These are phyloP conservation scores for Trichogramma dendrolimi DNA, from an alignment of 2,888 invertebrate genomes.

Conservation along the genomic window DNA sequence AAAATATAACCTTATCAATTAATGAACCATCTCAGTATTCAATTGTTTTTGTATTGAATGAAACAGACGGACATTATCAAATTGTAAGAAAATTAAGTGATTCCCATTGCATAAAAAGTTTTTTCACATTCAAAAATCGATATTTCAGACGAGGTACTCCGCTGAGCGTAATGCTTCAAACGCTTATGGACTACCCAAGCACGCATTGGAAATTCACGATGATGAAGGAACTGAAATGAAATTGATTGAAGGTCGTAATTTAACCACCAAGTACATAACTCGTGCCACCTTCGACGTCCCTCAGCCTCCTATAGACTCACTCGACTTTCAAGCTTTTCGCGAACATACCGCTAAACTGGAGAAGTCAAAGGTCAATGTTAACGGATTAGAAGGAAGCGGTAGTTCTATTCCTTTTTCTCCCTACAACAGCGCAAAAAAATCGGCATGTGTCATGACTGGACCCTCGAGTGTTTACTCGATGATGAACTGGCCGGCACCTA, in stretches of 20 bases:
- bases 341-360: slow-evolving; percentile 45
- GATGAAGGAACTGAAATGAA: slow-evolving; percentile 51
- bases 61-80: too few species aligned
- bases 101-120: too few species aligned
- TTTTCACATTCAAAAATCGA: background rate
- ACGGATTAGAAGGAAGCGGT: slow-evolving; percentile 36
- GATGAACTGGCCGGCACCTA: slow-evolving; percentile 45
- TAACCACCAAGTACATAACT: slow-evolving; percentile 43
- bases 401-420: slow-evolving; percentile 39
- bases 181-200: slow-evolving; percentile 39
- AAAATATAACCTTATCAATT: too few species aligned
- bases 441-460: slow-evolving; percentile 39
- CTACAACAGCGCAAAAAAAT: slow-evolving; percentile 45
- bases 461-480: slow-evolving; percentile 43
- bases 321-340: slow-evolving; percentile 43
- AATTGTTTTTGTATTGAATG: too few species aligned
- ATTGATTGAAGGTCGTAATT: slow-evolving; percentile 46
- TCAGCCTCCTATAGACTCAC: slow-evolving; percentile 46
- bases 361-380: slow-evolving; percentile 44
- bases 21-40: too few species aligned
- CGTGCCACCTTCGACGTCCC: slow-evolving; percentile 46
- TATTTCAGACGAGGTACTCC: background rate
- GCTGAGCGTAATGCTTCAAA: slow-evolving; percentile 42
- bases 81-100: too few species aligned
- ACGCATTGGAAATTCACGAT: slow-evolving; percentile 44